These are phyloP conservation scores for Dorcus hopei DNA, from an alignment of 2,888 invertebrate genomes.

Conservation along the genomic window DNA sequence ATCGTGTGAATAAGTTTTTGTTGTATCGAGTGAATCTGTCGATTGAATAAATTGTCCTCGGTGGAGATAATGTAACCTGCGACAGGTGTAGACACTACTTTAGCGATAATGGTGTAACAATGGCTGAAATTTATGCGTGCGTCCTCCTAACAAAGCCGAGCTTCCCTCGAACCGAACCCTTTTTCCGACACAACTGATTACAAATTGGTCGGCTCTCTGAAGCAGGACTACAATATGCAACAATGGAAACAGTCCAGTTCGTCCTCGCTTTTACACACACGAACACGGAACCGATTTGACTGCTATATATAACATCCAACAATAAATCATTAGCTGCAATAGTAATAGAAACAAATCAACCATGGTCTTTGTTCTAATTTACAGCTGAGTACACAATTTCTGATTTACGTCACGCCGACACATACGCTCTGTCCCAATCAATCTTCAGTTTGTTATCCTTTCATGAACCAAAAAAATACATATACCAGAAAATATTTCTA, in stretches of 20 bases:
- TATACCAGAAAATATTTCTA: no score
- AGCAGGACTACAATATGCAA: constrained; percentile 1
- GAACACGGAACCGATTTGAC: no score
- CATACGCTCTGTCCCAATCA: no score
- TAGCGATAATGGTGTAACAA: constrained; percentile 25
- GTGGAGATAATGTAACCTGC: constrained; percentile 5
- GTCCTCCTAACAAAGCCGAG: constrained; percentile 17
- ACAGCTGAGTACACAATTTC: no score
- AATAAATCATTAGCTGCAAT: not conserved
- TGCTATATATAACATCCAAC: not conserved
- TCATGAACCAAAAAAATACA: no score
- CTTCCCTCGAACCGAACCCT: constrained; percentile 16
- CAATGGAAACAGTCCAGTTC: not conserved
- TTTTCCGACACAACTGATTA: constrained; percentile 27
- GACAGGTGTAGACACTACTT: constrained; percentile 18
- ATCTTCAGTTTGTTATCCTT: no score
- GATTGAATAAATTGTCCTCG: constrained; percentile 12
- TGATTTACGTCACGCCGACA: no score
- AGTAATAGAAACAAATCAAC: not conserved
- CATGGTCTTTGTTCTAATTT: no score
- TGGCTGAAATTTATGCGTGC: constrained; percentile 23
- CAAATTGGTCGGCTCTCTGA: constrained; percentile 25
- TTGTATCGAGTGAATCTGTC: not conserved
- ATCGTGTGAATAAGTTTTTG: no score
- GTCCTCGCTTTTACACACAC: not conserved